Percentiles rank a stretch among this genome's conserved stretches.
Evolutionary conservation across 92 coral and sea anemone species (phyloP).

Genomic region (Siderastrea radians): DNA sequence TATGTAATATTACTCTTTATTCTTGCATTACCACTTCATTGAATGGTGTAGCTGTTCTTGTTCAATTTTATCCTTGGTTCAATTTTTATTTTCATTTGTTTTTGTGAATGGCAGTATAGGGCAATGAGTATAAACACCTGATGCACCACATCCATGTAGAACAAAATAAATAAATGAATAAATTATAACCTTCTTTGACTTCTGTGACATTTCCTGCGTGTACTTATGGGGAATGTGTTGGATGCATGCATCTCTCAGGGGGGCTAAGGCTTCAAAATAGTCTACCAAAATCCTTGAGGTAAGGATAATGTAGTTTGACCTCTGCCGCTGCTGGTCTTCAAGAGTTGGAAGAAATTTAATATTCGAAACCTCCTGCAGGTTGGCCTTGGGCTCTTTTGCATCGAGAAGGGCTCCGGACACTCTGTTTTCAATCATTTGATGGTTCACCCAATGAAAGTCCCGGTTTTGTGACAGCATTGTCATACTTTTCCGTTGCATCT

Average conservation of each 20-base stretch:
- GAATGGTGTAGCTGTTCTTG: too few relatives aligned
- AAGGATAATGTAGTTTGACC: conserved; percentile 33
- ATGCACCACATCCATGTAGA: too few relatives aligned
- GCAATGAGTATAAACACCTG: too few relatives aligned
- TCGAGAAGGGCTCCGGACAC: conserved; percentile 64
- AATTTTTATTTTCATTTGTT: too few relatives aligned
- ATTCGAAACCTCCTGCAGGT: conserved; percentile 59
- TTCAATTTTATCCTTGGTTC: too few relatives aligned
- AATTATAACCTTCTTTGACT: conserved; percentile 42
- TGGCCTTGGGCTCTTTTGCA: conserved; percentile 29
- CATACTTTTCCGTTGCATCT: too few relatives aligned
- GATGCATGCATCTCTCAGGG: conserved; percentile 59
- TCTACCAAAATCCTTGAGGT: conserved; percentile 46
- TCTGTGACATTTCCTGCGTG: conserved; percentile 5
- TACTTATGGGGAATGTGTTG: conserved; percentile 40
- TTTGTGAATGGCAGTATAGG: too few relatives aligned
- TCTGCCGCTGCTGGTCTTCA: conserved; percentile 65
- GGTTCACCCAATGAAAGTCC: conserved; percentile 86
- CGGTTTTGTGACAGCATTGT: conserved; percentile 55
- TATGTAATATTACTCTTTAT: too few relatives aligned
- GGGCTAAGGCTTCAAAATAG: conserved; percentile 62
- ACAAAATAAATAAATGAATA: background rate
- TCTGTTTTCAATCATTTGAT: conserved; percentile 63
- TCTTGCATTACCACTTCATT: too few relatives aligned
- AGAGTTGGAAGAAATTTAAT: conserved; percentile 60